phyloP scores from a whole-genome alignment of 2,888 invertebrate genomes.

The Nomada hirtipes region DNA sequence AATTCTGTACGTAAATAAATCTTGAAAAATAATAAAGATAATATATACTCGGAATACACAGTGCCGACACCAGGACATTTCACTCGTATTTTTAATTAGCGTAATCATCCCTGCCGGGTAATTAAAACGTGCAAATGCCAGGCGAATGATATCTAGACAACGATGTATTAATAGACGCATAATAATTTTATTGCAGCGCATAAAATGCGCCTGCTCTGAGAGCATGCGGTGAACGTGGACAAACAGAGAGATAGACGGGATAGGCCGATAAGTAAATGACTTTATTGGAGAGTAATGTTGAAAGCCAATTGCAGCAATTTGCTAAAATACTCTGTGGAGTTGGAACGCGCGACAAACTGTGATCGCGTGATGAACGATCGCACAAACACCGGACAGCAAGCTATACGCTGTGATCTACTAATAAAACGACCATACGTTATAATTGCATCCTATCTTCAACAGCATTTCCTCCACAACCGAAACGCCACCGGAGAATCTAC shows the following conservation, averaged over 20 bases:
- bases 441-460: no score
- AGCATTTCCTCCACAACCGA: no score
- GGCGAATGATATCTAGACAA: constrained; percentile 4
- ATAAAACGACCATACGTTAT: neutral
- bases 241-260: constrained; percentile 44
- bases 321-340: constrained; percentile 39
- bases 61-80: neutral
- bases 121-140: neutral
- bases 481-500: no score
- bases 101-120: no score
- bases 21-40: no score
- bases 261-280: constrained; percentile 56
- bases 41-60: neutral
- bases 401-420: constrained; percentile 24
- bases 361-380: constrained; percentile 47
- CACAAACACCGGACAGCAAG: constrained; percentile 28
- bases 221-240: constrained; percentile 36
- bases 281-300: constrained; percentile 55
- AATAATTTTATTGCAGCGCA: constrained; percentile 1
- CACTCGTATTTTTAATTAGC: neutral
- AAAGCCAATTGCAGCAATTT: constrained; percentile 56
- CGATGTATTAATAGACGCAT: constrained; percentile 1
- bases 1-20: neutral
- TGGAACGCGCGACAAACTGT: constrained; percentile 33
- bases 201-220: constrained; percentile 42